Conservation (phyloP, 2,888 invertebrate genomes). For the Phyllotreta striolata region DNA sequence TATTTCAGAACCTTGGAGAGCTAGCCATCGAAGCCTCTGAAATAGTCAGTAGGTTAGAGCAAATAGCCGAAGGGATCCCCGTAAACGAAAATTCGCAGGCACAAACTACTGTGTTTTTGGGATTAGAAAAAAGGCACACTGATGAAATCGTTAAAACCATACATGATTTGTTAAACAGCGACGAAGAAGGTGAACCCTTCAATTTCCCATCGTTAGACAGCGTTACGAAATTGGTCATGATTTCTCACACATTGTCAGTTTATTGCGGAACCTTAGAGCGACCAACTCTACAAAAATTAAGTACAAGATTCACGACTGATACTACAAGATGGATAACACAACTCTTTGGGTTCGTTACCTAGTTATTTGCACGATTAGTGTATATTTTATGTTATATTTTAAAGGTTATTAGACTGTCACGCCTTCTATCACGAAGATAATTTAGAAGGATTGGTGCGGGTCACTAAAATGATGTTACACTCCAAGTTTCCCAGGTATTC, state of each 20-base stretch:
- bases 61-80: constrained; percentile 57
- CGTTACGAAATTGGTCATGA: constrained; percentile 72
- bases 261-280: constrained; percentile 85
- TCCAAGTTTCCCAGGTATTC: constrained; percentile 82
- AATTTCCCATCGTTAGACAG: constrained; percentile 71
- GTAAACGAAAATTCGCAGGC: constrained; percentile 49
- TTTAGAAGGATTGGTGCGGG: constrained; percentile 83
- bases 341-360: constrained; percentile 74
- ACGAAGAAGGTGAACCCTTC: constrained; percentile 69
- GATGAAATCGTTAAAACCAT: constrained; percentile 70
- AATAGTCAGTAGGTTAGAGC: constrained; percentile 61
- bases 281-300: constrained; percentile 79
- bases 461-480: constrained; percentile 81
- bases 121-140: constrained; percentile 57
- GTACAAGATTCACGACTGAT: constrained; percentile 83
- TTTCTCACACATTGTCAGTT: constrained; percentile 89
- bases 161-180: constrained; percentile 68
- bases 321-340: constrained; percentile 88
- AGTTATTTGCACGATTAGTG: background rate
- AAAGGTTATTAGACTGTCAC: constrained; percentile 80
- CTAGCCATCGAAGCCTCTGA: constrained; percentile 61
- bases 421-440: constrained; percentile 90
- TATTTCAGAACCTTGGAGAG: constrained; percentile 55
- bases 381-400: constrained; percentile 13
- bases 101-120: constrained; percentile 58